These are phyloP conservation scores for Fregetta grallaria DNA, from an alignment of 2,113 vertebrate genomes.

Conservation along the genomic window DNA sequence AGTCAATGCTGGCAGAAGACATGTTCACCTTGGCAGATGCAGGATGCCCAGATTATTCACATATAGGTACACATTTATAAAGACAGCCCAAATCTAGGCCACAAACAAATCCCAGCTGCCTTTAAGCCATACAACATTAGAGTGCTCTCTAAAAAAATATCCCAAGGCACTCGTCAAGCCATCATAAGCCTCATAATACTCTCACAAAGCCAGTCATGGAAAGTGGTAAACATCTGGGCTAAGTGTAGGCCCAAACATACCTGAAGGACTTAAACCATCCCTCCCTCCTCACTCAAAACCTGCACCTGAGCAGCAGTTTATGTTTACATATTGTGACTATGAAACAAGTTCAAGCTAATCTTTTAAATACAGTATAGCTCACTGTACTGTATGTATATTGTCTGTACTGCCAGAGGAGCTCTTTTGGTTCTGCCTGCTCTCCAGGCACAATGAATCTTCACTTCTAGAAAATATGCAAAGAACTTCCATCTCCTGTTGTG, in stretches of 20 bases:
- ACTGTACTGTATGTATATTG: neutral
- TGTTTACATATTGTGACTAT: neutral
- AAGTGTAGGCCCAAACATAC: neutral
- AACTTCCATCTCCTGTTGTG: neutral
- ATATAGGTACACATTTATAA: neutral
- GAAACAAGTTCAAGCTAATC: neutral
- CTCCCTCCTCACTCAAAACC: neutral
- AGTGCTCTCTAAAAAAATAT: neutral
- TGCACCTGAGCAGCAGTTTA: neutral
- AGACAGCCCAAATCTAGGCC: neutral
- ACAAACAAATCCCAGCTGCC: neutral
- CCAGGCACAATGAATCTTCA: neutral
- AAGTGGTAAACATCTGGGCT: neutral
- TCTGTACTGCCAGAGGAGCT: neutral
- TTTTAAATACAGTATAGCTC: neutral
- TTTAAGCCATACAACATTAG: neutral
- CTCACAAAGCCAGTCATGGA: neutral
- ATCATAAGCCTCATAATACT: neutral
- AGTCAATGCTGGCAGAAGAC: neutral
- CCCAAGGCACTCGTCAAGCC: neutral
- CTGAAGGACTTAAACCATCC: neutral
- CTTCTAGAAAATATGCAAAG: neutral
- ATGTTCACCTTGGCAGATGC: neutral
- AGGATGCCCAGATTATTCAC: neutral
- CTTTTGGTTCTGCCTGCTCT: neutral